Evolutionary conservation across 2,888 invertebrate species (phyloP).

Genomic region (Pandemis cinnamomeana): DNA sequence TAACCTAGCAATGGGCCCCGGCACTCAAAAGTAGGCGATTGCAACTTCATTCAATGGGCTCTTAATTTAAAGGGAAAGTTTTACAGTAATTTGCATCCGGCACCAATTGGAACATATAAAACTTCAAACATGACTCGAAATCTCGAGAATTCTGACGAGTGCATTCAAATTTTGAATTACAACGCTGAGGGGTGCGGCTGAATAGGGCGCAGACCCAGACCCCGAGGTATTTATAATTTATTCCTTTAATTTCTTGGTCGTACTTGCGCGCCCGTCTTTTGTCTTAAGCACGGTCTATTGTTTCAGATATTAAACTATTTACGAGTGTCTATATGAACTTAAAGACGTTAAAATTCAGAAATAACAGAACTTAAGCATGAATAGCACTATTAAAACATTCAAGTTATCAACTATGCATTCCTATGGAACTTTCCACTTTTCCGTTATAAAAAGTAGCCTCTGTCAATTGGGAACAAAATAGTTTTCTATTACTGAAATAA

Average conservation of each 20-base stretch:
- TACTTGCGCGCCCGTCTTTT: slow-evolving; percentile 54
- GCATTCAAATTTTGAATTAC: slow-evolving; percentile 24
- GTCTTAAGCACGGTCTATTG: slow-evolving; percentile 43
- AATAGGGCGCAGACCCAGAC: slow-evolving; percentile 46
- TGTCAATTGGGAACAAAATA: too few species aligned
- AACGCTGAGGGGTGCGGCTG: slow-evolving; percentile 48
- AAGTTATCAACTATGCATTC: too few species aligned
- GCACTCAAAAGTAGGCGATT: slow-evolving; percentile 4
- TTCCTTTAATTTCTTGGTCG: slow-evolving; percentile 71
- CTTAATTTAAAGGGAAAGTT: slow-evolving; percentile 17
- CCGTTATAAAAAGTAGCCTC: too few species aligned
- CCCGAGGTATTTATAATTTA: slow-evolving; percentile 73
- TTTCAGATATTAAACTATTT: slow-evolving; percentile 7
- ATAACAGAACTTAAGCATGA: too few species aligned
- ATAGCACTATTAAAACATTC: too few species aligned
- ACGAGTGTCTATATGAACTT: not conserved
- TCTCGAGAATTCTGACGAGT: slow-evolving; percentile 29
- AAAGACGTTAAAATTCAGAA: too few species aligned
- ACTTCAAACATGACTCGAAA: slow-evolving; percentile 32
- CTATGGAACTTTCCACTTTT: too few species aligned
- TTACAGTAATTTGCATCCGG: slow-evolving; percentile 31
- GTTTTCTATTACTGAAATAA: too few species aligned
- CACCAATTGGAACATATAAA: slow-evolving; percentile 19
- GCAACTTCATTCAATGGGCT: slow-evolving; percentile 3
- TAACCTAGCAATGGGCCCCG: not conserved